Percentiles rank a stretch among this genome's conserved stretches.
Conservation (phyloP, 2,888 invertebrate genomes). For the Fissipunctia ypsillon region DNA sequence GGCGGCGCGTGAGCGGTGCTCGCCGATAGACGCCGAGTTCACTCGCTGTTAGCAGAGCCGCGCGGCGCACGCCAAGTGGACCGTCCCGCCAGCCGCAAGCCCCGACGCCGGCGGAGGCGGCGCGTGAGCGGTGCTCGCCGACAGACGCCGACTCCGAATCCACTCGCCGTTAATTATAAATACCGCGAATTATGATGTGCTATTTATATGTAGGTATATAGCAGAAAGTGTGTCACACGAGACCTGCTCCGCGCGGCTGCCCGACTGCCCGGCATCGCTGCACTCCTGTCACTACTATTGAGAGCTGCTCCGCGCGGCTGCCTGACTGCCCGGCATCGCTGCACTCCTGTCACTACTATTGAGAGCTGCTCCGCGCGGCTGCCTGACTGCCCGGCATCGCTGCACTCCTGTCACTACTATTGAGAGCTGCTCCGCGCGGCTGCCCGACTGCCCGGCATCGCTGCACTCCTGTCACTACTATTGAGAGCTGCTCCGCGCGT, state of each 20-base stretch:
- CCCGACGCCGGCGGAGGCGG: not conserved
- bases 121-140: not conserved
- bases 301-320: no score
- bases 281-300: no score
- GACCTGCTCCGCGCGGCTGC: not conserved
- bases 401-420: no score
- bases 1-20: not conserved
- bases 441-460: no score
- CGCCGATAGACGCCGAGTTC: constrained; percentile 8
- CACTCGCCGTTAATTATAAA: constrained; percentile 43
- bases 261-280: not conserved
- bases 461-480: no score
- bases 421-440: no score
- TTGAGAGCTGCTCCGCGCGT: no score
- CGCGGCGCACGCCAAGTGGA: not conserved
- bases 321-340: no score
- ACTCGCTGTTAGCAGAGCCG: not conserved
- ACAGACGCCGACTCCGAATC: not conserved
- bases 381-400: no score
- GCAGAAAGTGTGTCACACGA: constrained; percentile 49
- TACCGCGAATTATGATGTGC: constrained; percentile 42
- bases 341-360: no score
- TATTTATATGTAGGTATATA: no score
- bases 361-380: no score
- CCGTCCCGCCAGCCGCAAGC: not conserved